phyloP scores from a whole-genome alignment of 2,113 vertebrate genomes.

The Cyanistes caeruleus region DNA sequence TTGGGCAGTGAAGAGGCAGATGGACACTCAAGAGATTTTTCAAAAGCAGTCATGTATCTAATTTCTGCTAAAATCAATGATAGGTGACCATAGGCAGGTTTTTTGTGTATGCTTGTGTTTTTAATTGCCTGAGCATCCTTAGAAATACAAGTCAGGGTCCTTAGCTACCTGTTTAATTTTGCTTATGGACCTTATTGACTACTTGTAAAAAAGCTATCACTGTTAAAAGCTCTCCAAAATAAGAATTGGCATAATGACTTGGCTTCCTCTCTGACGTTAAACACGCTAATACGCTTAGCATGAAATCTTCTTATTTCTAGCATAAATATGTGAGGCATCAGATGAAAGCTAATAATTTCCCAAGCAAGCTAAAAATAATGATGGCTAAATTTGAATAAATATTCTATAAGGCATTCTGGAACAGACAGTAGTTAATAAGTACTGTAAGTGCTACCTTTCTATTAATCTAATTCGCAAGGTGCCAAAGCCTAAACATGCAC shows the following conservation, averaged over 20 bases:
- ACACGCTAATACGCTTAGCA: slow-evolving; percentile 59
- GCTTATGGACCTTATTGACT: neutral
- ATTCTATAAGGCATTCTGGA: neutral
- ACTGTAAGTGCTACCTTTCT: neutral
- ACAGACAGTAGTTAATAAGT: slow-evolving; percentile 10
- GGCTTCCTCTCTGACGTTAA: slow-evolving; percentile 56
- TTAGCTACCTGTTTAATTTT: neutral
- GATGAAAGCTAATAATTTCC: slow-evolving; percentile 54
- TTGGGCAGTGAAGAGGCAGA: neutral
- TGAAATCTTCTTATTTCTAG: slow-evolving; percentile 66
- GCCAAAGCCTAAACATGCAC: neutral
- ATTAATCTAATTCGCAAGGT: neutral
- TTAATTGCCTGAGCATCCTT: neutral
- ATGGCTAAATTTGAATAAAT: slow-evolving; percentile 24
- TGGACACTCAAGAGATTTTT: neutral
- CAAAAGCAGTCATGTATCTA: neutral
- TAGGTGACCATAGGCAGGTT: neutral
- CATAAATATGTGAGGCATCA: slow-evolving; percentile 49
- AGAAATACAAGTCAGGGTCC: neutral
- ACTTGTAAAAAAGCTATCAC: neutral
- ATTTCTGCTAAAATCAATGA: neutral
- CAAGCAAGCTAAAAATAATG: slow-evolving; percentile 50
- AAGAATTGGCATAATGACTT: slow-evolving; percentile 48
- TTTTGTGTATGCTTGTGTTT: neutral
- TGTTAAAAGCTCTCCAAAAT: slow-evolving; percentile 38